Evolutionary conservation across 2,888 invertebrate species (phyloP).

Genomic region (Spisula subtruncata): DNA sequence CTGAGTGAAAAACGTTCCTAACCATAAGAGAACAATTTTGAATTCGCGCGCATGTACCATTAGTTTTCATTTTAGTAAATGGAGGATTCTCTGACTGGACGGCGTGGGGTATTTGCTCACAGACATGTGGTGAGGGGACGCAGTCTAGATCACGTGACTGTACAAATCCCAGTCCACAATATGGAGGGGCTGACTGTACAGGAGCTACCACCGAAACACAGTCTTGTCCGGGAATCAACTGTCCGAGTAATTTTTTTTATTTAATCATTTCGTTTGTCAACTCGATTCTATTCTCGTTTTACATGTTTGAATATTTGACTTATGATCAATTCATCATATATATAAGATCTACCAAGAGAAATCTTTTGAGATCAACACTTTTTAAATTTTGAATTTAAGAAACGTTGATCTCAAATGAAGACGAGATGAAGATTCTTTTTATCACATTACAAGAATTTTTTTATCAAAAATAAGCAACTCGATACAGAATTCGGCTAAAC

Average conservation of each 20-base stretch:
- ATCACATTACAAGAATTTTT: slow-evolving; percentile 32
- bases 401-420: no score
- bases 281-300: no score
- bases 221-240: slow-evolving; percentile 27
- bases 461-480: no score
- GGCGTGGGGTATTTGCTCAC: slow-evolving; percentile 10
- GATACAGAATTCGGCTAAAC: slow-evolving; percentile 41
- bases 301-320: no score
- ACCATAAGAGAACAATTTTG: no score
- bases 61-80: background rate
- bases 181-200: slow-evolving; percentile 36
- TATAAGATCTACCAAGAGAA: no score
- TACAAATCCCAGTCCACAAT: slow-evolving; percentile 46
- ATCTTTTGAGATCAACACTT: no score
- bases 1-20: background rate
- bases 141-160: slow-evolving; percentile 36
- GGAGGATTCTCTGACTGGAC: slow-evolving; percentile 22
- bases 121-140: slow-evolving; percentile 39
- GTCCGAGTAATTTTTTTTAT: slow-evolving; percentile 25
- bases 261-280: no score
- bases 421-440: slow-evolving; percentile 40
- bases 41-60: background rate
- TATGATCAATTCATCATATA: no score
- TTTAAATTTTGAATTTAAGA: no score
- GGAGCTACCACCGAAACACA: slow-evolving; percentile 27